Percentiles rank a stretch among this genome's conserved stretches.
These are phyloP conservation scores for Dasysyrphus albostriatus DNA, from an alignment of 2,888 invertebrate genomes.

Conservation along the genomic window DNA sequence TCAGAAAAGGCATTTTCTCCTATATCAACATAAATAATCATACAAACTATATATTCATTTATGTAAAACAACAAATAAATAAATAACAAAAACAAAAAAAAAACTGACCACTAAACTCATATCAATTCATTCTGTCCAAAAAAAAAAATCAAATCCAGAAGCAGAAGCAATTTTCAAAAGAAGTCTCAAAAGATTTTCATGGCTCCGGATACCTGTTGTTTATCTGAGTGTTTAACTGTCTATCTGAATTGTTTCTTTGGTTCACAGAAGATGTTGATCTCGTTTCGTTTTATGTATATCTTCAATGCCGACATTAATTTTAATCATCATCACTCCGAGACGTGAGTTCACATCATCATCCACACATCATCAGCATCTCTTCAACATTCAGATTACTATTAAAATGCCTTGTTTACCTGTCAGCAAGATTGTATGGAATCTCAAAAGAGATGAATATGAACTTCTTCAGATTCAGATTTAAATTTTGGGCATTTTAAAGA, in stretches of 20 bases:
- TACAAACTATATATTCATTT: conserved; percentile 8
- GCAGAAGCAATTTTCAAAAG: conserved; percentile 51
- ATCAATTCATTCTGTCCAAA: conserved; percentile 5
- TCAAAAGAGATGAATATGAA: conserved; percentile 15
- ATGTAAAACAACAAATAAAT: conserved; percentile 40
- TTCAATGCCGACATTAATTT: conserved; percentile 27
- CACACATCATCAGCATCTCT: not conserved
- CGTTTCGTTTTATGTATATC: conserved; percentile 25
- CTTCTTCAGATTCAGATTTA: not conserved
- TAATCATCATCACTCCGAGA: conserved; percentile 44
- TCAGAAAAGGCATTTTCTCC: not conserved
- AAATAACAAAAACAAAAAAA: conserved; percentile 4
- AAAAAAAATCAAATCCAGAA: too few species aligned
- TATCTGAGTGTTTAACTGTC: not conserved
- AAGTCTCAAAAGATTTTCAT: conserved; percentile 17
- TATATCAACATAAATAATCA: conserved; percentile 35
- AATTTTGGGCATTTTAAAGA: conserved; percentile 6
- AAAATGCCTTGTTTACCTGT: conserved; percentile 32
- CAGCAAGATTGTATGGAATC: conserved; percentile 17
- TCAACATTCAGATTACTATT: conserved; percentile 18
- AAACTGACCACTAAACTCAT: conserved; percentile 14
- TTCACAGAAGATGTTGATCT: conserved; percentile 28
- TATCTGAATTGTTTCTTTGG: not conserved
- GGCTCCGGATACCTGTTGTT: conserved; percentile 16
- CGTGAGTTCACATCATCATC: conserved; percentile 26